These are phyloP conservation scores for Abrostola triplasia DNA, from an alignment of 2,888 invertebrate genomes.

Conservation along the genomic window DNA sequence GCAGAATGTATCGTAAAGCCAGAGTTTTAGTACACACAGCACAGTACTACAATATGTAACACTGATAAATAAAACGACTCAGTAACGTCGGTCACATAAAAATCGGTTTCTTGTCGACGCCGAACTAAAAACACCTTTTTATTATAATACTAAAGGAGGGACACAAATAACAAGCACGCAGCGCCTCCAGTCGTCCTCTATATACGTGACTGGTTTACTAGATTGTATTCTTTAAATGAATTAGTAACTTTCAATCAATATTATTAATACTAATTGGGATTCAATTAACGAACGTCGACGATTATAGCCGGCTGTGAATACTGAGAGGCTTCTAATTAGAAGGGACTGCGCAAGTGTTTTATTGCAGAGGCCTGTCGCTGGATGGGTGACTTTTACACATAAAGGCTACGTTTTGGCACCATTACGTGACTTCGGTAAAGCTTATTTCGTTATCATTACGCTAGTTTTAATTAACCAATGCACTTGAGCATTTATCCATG, in stretches of 20 bases:
- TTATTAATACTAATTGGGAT: constrained; percentile 63
- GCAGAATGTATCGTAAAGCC: constrained; percentile 3
- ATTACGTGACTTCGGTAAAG: no score
- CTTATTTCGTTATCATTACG: no score
- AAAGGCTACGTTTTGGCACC: no score
- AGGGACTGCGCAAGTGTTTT: no score
- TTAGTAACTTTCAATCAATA: constrained; percentile 65
- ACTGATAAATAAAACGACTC: background rate
- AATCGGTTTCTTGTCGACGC: constrained; percentile 6
- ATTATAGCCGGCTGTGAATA: no score
- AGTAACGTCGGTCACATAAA: constrained; percentile 1
- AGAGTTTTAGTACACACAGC: background rate
- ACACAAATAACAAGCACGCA: constrained; percentile 9
- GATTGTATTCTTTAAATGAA: constrained; percentile 65
- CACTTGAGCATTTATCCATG: no score
- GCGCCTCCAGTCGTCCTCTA: constrained; percentile 48
- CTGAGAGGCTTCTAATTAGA: no score
- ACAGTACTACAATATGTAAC: background rate
- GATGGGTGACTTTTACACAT: no score
- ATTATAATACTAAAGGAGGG: constrained; percentile 3
- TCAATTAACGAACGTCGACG: no score
- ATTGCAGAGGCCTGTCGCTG: no score
- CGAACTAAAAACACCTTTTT: constrained; percentile 7
- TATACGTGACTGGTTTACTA: constrained; percentile 68
- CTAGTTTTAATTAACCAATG: no score